Evolutionary conservation across 2,113 vertebrate genomes (phyloP).

Genomic region (Atlantisia rogersi): DNA sequence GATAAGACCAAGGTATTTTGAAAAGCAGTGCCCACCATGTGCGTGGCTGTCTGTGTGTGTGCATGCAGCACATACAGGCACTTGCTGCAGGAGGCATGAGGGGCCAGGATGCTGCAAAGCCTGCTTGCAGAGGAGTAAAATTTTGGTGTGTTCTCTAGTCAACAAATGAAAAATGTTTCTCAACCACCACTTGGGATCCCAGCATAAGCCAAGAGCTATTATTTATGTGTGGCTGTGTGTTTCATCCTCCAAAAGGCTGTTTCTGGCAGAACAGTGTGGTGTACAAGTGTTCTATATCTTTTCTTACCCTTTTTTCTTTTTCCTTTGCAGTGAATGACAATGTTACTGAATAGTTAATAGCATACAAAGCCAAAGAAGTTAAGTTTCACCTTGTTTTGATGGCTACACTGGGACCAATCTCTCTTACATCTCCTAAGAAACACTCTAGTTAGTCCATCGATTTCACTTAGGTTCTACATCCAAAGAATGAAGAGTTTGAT

Average conservation of each 20-base stretch:
- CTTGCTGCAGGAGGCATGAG: background rate
- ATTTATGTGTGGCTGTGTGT: background rate
- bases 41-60: accelerated
- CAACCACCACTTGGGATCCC: background rate
- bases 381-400: background rate
- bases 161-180: background rate
- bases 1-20: background rate
- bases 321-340: background rate
- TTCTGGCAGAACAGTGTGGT: background rate
- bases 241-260: background rate
- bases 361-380: background rate
- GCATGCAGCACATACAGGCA: background rate
- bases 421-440: background rate
- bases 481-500: background rate
- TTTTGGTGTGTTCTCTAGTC: background rate
- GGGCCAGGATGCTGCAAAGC: background rate
- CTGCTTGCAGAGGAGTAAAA: background rate
- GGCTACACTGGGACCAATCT: background rate
- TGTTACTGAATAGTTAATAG: background rate
- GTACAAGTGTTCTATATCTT: background rate
- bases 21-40: background rate
- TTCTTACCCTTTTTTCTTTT: background rate
- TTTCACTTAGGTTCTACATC: background rate
- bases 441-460: background rate
- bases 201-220: background rate